A percentile compares a stretch with the other conserved stretches of the same genome.
phyloP scores from a whole-genome alignment of 1,140 invertebrate species.

The Lethrus apterus region DNA sequence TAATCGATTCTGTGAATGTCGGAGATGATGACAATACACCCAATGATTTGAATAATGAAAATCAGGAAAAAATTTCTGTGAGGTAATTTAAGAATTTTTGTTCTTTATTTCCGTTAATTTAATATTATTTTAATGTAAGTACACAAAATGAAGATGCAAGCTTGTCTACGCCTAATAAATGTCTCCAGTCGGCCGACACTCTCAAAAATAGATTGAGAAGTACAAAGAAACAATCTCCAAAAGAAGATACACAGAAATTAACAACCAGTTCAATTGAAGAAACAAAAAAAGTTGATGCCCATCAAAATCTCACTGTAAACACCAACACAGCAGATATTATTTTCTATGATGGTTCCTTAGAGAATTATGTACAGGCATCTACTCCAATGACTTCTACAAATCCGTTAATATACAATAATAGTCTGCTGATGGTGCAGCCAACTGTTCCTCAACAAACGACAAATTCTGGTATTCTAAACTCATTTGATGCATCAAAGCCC shows the following conservation, averaged over 20 bases:
- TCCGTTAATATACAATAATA: constrained; percentile 4
- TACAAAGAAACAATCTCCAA: too few species aligned
- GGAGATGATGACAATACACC: not conserved
- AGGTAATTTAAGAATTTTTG: too few species aligned
- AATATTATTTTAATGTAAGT: too few species aligned
- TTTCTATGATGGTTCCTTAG: constrained; percentile 19
- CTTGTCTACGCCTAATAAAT: too few species aligned
- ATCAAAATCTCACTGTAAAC: constrained; percentile 10
- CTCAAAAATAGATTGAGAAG: too few species aligned
- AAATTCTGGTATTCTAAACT: not conserved
- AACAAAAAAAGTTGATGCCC: constrained; percentile 1
- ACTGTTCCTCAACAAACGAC: not conserved
- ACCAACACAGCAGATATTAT: constrained; percentile 9
- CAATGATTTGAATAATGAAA: constrained; percentile 6
- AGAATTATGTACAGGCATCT: constrained; percentile 17
- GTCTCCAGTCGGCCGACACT: too few species aligned
- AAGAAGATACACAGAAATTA: too few species aligned
- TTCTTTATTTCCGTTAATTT: too few species aligned
- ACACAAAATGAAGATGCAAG: too few species aligned
- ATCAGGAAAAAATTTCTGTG: not conserved
- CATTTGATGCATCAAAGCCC: constrained; percentile 2
- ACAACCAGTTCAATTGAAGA: too few species aligned
- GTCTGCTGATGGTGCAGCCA: constrained; percentile 15
- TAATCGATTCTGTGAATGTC: constrained; percentile 20
- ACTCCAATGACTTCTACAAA: constrained; percentile 3